Evolutionary conservation across 2,888 invertebrate genomes (phyloP).

Genomic region (Peribatodes rhomboidaria): DNA sequence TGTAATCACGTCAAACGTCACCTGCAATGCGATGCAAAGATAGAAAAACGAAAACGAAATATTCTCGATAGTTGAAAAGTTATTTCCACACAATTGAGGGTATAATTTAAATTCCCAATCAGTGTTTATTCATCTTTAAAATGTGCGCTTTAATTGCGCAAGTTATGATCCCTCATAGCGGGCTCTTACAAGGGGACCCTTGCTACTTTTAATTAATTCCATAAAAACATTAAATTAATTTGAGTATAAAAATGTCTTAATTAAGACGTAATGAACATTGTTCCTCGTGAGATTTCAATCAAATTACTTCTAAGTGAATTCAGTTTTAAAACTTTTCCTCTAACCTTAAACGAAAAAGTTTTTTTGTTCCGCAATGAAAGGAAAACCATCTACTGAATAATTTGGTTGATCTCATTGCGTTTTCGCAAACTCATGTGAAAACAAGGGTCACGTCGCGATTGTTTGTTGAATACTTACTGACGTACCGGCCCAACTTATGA

Average conservation of each 20-base stretch:
- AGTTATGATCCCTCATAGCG: no score
- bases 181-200: no score
- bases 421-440: neutral
- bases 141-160: no score
- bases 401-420: neutral
- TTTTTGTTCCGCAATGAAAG: neutral
- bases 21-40: neutral
- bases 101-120: no score
- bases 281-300: neutral
- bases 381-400: slow-evolving; percentile 2
- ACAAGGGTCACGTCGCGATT: neutral
- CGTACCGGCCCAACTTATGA: neutral
- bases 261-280: neutral
- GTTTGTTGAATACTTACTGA: slow-evolving; percentile 1
- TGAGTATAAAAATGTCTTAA: no score
- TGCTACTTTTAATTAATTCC: no score
- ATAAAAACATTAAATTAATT: no score
- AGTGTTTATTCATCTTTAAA: no score
- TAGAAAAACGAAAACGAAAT: neutral
- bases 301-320: neutral
- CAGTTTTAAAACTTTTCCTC: neutral
- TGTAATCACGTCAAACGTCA: neutral
- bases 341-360: neutral
- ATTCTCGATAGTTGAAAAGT: no score
- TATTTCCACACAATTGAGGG: no score